Evolutionary conservation across 2,113 vertebrate species (phyloP).

Genomic region (Tursiops truncatus): DNA sequence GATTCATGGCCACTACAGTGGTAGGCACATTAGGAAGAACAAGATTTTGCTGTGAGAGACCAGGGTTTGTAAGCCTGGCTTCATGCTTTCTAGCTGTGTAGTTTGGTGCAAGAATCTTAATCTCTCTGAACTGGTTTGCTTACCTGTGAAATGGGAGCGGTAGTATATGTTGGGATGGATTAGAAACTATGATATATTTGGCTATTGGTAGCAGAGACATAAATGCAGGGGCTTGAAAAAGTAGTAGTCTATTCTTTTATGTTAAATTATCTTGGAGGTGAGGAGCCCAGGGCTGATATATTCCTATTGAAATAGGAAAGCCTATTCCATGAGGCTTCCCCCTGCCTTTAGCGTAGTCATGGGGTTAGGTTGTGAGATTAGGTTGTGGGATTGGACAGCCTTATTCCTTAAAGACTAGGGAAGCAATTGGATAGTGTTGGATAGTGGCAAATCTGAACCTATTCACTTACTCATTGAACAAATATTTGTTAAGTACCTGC

Average conservation of each 20-base stretch:
- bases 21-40: constrained; percentile 38
- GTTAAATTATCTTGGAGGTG: not conserved
- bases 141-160: not conserved
- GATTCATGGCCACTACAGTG: constrained; percentile 58
- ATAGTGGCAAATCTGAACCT: not conserved
- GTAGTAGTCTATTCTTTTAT: not conserved
- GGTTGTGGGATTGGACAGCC: not conserved
- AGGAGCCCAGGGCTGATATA: not conserved
- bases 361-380: not conserved
- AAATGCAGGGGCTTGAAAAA: not conserved
- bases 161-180: not conserved
- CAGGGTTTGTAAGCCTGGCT: not conserved
- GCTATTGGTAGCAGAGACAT: not conserved
- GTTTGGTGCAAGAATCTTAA: not conserved
- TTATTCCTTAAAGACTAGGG: not conserved
- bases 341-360: not conserved
- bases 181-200: not conserved
- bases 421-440: not conserved
- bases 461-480: not conserved
- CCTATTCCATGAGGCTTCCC: not conserved
- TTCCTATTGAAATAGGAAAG: too few species aligned
- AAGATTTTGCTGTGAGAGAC: not conserved
- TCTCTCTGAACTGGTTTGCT: not conserved
- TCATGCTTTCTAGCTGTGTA: not conserved
- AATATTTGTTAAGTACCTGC: not conserved